Evolutionary conservation across 2,797 vertebrate species (phyloP), one percentile per base, ranked within the genome.

Genomic region (Coracias cyanogaster): DNA sequence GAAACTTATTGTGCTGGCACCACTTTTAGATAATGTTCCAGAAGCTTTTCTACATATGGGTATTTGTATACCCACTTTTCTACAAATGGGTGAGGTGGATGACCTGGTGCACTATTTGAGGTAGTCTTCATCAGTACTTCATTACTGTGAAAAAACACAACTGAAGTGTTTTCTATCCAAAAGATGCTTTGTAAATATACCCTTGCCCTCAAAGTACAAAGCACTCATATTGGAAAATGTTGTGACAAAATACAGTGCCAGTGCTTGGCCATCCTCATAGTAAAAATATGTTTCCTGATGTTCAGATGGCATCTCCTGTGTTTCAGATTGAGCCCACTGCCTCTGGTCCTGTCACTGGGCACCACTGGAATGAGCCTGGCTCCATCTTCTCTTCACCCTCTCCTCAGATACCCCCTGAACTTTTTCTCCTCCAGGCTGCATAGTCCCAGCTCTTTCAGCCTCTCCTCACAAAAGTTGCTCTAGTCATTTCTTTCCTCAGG

Each of bases 11-110:
- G 21, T 33, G 11, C 48, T 57, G 31, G 26, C 24, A 18, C 21
- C 17, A 3, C 46, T 90, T 85, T 87, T 82, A 72, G 52, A 89
- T 52, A 55, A 43, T 21, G 14, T 71, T 81, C 43, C 81, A 85
- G 89, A 92, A 90, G 65, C 35, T 86, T 85, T 92, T 96, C 74
- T 71, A 18, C 69, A 29, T 82, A 61, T 89, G 37, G 8, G 37
- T 37, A 37, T 37, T 8, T 37, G 10, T 37, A 37, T 37, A 37
- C 37, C 37, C 37, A 37, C 37, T 37, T 37, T 96, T 93, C 49
- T 86, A 37, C 37, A 69, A 70, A 67, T 26, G 22, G 37, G 29
- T 67, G 48, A 94, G 39, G 24, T 72, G 31, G 20, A 77, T 80
- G 66, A 79, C 46, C 86, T 67, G 46, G 29, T 21, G 55, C 37